These are phyloP conservation scores for Macroteleia sp. DNA, from an alignment of 2,888 invertebrate species.

Conservation along the genomic window DNA sequence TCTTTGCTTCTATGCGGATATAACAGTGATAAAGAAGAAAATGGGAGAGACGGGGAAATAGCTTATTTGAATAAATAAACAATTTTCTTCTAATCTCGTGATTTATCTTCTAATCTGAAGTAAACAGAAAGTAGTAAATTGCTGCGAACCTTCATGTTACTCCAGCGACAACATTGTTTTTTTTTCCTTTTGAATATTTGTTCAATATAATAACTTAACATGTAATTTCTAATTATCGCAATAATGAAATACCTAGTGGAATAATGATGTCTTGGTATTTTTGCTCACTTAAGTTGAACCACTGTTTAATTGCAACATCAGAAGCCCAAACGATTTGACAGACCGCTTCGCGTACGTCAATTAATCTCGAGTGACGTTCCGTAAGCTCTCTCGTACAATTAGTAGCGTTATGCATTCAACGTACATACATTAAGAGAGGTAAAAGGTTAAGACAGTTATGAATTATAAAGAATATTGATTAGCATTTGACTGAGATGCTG, in stretches of 20 bases:
- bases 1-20: slow-evolving; percentile 7
- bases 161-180: slow-evolving; percentile 25
- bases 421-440: slow-evolving; percentile 39
- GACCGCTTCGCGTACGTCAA: slow-evolving; percentile 61
- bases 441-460: slow-evolving; percentile 47
- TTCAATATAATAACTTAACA: slow-evolving; percentile 41
- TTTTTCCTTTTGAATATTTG: slow-evolving; percentile 44
- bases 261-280: slow-evolving; percentile 63
- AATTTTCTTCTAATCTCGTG: no score
- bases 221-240: slow-evolving; percentile 54
- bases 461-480: slow-evolving; percentile 41
- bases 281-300: slow-evolving; percentile 34
- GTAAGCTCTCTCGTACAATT: slow-evolving; percentile 57
- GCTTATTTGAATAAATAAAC: no score
- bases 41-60: no score
- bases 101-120: slow-evolving; percentile 3
- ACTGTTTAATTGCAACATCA: slow-evolving; percentile 64
- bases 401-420: slow-evolving; percentile 53
- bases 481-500: slow-evolving; percentile 5
- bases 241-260: slow-evolving; percentile 56
- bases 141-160: slow-evolving; percentile 1
- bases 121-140: slow-evolving; percentile 21
- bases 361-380: slow-evolving; percentile 61
- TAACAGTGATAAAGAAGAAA: no score
- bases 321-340: slow-evolving; percentile 62